Evolutionary conservation across 2,888 invertebrate genomes (phyloP), one percentile per base, ranked within the genome.

Genomic region (Protophormia terraenovae): DNA sequence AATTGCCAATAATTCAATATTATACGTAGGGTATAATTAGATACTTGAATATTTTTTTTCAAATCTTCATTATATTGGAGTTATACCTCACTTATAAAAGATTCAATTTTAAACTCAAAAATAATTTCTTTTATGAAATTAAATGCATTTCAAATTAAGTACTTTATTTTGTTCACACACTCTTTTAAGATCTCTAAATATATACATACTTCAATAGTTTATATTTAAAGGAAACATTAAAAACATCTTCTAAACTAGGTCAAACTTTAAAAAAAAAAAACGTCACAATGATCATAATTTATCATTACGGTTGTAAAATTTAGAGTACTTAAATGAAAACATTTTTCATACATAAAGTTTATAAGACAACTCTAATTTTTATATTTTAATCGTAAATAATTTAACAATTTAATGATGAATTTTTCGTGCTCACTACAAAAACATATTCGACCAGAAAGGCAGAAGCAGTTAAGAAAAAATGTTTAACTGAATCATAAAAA

Each of bases 401-500:
- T 32, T 58, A 29, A 45, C n/a, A 16, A 14, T 77, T 66, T 45
- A 67, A 55, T 67, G 22, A 67, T 24, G 32, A 66, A 55, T 77
- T 66, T 7, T 41, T 55, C 10, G 45, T 16, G n/a, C 29, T 14
- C n/a, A 55, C 1, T 2, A n/a, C 5, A n/a, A 66, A n/a, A 41
- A 22, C 12, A 32, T 67, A 10, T 35, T 16, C 24, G n/a, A 2
- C 1, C 1, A 29, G 19, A 58, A 14, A 24, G 69, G 41, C 53
- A 77, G 22, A 41, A 67, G 55, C 45, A 58, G 38, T 77, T 45
- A 10, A 50, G 1, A 50, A 66, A 53, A 16, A 64, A 22, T 47
- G 38, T 58, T 76, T 19, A 55, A 66, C 47, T 47, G 27, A 78
- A 69, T 47, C 45, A 50, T 60, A 27, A 78, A 69, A 38, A 41